Evolutionary conservation across 1,140 invertebrate genomes (phyloP), one percentile per base, ranked within the genome.

Genomic region (Lepidurus apus): DNA sequence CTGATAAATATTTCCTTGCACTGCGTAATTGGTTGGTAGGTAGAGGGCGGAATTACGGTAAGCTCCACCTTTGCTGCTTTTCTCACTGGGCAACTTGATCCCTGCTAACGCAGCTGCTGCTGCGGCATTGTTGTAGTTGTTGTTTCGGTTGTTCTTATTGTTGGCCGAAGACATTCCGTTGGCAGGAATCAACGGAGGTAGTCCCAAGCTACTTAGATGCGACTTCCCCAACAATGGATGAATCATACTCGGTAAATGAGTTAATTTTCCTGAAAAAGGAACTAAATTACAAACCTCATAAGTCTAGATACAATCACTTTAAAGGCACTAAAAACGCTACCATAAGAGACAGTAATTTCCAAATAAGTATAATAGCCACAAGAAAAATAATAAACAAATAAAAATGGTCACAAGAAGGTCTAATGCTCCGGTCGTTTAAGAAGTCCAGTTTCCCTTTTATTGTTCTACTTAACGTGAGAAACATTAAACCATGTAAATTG

Each of bases 41-140:
- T 65, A 65, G 7, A 65, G 53, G 13, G 53, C 17, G 1, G 53
- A 65, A n/a, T 65, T 65, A 21, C 53, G 53, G 53, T 65, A 65
- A 9, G 53, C 53, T 65, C 53, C 53, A n/a, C 53, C n/a, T 17
- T 65, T 65, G 53, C 3, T 65, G 53, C 21, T 65, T 21, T 65
- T 65, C 34, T 79, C 78, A n/a, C 78, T 74, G 10, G 80, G 80
- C 11, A 80, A 42, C 17, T 74, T 73, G 73, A 77, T 34, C 34
- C 76, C 75, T 42, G 73, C 44, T 10, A 78, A 43, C 7, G 42
- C 42, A 43, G 79, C 43, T 1, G 75, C 77, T 78, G 73, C 77
- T 24, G 75, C 21, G 24, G 73, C 43, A 42, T 34, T 77, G 44
- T 65, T 45, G n/a, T 26, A 73, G 79, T 77, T 44, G 75, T n/a